Base-by-base conservation (phyloP, 2,113 vertebrate species). In the Limnothrissa miodon region DNA sequence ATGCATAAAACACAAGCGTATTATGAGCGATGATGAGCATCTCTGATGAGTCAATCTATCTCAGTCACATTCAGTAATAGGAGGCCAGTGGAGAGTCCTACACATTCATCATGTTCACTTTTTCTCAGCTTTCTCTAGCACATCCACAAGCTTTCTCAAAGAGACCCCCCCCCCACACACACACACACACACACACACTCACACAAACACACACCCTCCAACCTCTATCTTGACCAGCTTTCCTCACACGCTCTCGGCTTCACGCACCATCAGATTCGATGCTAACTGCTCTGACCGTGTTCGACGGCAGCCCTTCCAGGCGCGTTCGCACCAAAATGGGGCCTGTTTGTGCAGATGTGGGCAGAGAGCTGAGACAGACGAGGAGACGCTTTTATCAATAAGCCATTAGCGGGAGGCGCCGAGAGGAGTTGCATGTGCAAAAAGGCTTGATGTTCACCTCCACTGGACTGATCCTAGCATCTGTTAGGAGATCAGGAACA, bases 381-480 rank as follows among this genome's bases (percentile, higher is more conserved):
- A 74, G 86, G 80, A 85, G 85, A 87, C 87, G 85, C 74, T 81
- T 89, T 87, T 78, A 87, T 89, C 87, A 87, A 89, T 89, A 89
- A 89, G 84, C 87, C 84, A 89, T 89, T 89, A 89, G 86, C 81
- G 29, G 74, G 78, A 45, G 78, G 66, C 51, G 44, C 53, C 53
- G 81, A 86, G 81, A 1, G 44, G 42, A 81, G 80, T 39, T 88
- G 81, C 81, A 74, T 82, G 83, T 70, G 46, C 19, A 23, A 53
- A 53, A 87, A 82, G 74, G 84, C 66, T 74, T 74, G 66, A 66
- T 66, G 59, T 33, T 66, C 29, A 9, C 5, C 29, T 74, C 80
- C 86, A 80, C 46, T 81, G 78, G 84, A 84, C 62, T 80, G 80
- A 48, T 87, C 45, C 36, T 56, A 84, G 82, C 80, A 78, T 83